Percentiles rank a stretch among this genome's conserved stretches.
These are phyloP conservation scores for Aspidoscelis tigris DNA, from an alignment of 2,113 vertebrate genomes.

Conservation along the genomic window DNA sequence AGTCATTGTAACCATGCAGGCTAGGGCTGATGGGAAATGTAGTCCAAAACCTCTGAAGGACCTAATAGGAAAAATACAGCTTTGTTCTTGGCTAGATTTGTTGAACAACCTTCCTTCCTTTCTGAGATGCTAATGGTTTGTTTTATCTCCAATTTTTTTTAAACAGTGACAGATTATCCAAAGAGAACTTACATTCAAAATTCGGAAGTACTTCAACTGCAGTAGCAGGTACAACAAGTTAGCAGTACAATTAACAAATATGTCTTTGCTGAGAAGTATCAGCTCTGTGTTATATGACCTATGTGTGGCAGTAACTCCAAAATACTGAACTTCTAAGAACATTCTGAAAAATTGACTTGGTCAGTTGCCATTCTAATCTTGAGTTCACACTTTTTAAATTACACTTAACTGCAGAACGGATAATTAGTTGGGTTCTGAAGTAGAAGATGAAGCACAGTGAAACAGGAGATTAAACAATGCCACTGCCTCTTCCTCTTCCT, in stretches of 20 bases:
- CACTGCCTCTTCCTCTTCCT: background rate
- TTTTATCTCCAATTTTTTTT: slow-evolving; percentile 36
- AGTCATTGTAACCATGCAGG: too few species aligned
- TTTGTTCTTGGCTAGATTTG: background rate
- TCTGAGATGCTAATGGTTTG: slow-evolving; percentile 28
- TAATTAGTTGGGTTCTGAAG: background rate
- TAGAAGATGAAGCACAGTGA: background rate
- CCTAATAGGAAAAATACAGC: too few species aligned
- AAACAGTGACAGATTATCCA: slow-evolving; percentile 50
- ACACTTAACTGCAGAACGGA: background rate
- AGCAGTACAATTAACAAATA: background rate
- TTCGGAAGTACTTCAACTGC: slow-evolving; percentile 56
- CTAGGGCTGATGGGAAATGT: too few species aligned
- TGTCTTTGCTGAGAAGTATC: background rate
- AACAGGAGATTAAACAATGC: background rate
- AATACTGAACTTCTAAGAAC: background rate
- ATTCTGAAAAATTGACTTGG: background rate
- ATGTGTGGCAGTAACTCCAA: background rate
- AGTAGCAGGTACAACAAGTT: slow-evolving; percentile 69
- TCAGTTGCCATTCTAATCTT: background rate
- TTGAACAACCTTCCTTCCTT: background rate
- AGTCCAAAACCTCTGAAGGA: too few species aligned
- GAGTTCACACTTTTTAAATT: background rate
- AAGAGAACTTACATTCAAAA: slow-evolving; percentile 48
- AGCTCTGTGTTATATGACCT: background rate